Base-by-base conservation (phyloP, 2,888 invertebrate genomes). In the Himalopsyche japonica region DNA sequence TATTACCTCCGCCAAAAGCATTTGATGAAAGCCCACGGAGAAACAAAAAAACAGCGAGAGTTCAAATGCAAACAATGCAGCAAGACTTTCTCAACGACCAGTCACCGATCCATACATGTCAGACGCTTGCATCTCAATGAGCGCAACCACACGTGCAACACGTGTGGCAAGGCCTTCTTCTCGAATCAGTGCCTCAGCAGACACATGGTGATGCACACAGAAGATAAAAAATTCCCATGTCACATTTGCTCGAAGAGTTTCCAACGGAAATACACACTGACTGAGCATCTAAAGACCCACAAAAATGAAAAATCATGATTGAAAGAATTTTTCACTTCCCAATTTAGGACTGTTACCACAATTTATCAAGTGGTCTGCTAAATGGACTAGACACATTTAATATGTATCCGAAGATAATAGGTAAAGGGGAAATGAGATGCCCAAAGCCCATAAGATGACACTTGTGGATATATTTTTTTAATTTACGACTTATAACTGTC, bases 251-350 rank as follows among this genome's bases (percentile, higher is more conserved):
- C 47, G 27, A 85, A 85, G 34, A 78, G 34, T 6, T 85, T 81
- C 57, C 76, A 48, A 12, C 57, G 83, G 15, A 82, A 79, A n/a
- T 78, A 76, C 64, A 85, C 85, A 10, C 82, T 85, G 8, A 64
- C 30, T n/a, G 77, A 77, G n/a, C 85, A 85, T 37, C 5, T 78
- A 34, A 85, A 83, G 83, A 81, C 81, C 18, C 85, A 85, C 70
- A 15, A 77, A 82, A 5, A 43, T 76, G 64, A 79, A 32, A 48
- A 77, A 48, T 24, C 81, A 49, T 48, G 79, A 76, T 85, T 43
- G 15, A 43, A 43, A 43, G 43, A 43, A 43, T 43, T 4, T 1
- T 43, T 43, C 43, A 3, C 7, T 43, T 15, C 4, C 1, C 12
- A 43, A 15, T 7, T 37, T 8, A 0, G 1, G 37, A 37, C 10